A percentile compares a stretch with the other conserved stretches of the same genome.
These are phyloP conservation scores for Sanderia malayensis DNA, from an alignment of 30 jellyfish, hydroid and myxozoan species.

Conservation along the genomic window DNA sequence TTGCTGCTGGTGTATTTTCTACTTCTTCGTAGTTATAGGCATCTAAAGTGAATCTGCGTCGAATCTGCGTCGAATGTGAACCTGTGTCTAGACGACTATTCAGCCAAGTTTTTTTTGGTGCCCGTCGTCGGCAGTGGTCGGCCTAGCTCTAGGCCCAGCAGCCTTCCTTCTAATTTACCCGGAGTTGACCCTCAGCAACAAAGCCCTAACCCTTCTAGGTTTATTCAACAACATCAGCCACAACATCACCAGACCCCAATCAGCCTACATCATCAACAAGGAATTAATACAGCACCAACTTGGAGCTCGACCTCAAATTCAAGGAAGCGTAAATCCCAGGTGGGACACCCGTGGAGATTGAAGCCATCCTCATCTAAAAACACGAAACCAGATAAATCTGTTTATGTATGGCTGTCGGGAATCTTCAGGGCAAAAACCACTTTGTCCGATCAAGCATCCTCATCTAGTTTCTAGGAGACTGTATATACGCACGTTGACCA, in stretches of 20 bases:
- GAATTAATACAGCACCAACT: constrained; percentile 1
- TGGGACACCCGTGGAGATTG: constrained; percentile 19
- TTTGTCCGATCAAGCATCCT: too few species aligned
- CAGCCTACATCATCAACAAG: constrained; percentile 16
- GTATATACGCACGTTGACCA: too few species aligned
- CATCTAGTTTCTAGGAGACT: too few species aligned
- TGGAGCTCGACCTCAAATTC: constrained; percentile 9
- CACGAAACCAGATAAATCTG: constrained; percentile 13
- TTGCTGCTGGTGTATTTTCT: too few species aligned
- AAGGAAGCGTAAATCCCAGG: constrained; percentile 8
- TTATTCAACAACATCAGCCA: not conserved
- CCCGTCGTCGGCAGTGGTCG: constrained; percentile 1
- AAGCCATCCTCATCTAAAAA: constrained; percentile 16
- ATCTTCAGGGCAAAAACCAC: too few species aligned
- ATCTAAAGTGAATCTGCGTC: too few species aligned
- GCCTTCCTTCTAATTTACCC: not conserved
- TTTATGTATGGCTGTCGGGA: constrained; percentile 1
- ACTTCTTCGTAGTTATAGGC: too few species aligned
- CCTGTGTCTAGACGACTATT: too few species aligned
- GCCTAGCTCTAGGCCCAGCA: constrained; percentile 21
- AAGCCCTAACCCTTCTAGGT: constrained; percentile 18
- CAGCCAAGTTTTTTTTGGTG: too few species aligned
- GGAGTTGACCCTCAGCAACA: constrained; percentile 13
- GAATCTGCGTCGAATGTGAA: too few species aligned
- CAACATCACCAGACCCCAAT: constrained; percentile 8